Base-by-base conservation (phyloP, 2,113 vertebrate species). In the Callionymus lyra region DNA sequence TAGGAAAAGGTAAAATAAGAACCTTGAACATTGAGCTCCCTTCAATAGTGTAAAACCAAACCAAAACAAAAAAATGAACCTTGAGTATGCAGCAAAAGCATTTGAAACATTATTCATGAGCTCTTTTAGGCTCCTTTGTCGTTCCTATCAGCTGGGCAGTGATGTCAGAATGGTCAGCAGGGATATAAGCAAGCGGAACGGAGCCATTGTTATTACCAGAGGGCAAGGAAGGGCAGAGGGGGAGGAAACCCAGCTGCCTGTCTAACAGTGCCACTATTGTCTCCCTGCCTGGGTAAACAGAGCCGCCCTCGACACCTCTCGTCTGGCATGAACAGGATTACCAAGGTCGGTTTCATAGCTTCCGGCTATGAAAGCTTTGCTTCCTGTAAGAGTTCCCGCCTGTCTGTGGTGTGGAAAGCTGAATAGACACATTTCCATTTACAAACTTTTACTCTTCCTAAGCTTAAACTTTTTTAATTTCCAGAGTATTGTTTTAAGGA, bases 71-170 rank as follows among this genome's bases (percentile, higher is more conserved):
- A n/a, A n/a, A n/a, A n/a, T n/a, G n/a, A n/a, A n/a, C n/a, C n/a
- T n/a, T n/a, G n/a, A n/a, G n/a, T n/a, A n/a, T n/a, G n/a, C n/a
- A n/a, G n/a, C n/a, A n/a, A n/a, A n/a, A 5, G 21, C 21, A 27
- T 27, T 27, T 27, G 21, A 5, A 27, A 27, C 21, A 27, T 4
- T 27, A 8, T 27, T 27, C 21, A 27, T 27, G 21, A 50, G 58
- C 45, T 52, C 59, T 56, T 32, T 42, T 13, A 46, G 38, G 48
- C 36, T 62, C 44, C 49, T 70, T 60, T 63, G 33, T 68, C 63
- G 35, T 41, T 59, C 40, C 59, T 56, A 57, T 83, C 74, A 82
- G 72, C 78, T 81, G n/a, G n/a, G n/a, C n/a, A n/a, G 78, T 79
- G 79, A 80, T 79, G 72, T 82, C 78, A 83, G 36, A 47, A 44